These are phyloP conservation scores for Quadroppia sp. DNA, from an alignment of 2,888 invertebrate species.

Conservation along the genomic window DNA sequence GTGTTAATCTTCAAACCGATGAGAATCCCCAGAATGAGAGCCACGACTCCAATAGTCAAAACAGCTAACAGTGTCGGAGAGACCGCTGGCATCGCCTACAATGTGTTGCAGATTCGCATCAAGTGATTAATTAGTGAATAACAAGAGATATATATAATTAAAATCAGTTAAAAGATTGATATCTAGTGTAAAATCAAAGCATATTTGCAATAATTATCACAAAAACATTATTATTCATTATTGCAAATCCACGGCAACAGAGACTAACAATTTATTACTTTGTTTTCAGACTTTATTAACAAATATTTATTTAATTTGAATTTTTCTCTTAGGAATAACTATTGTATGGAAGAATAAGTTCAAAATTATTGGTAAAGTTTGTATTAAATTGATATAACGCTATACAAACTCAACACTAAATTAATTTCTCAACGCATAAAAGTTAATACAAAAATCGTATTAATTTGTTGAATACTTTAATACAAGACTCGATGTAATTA, in stretches of 20 bases:
- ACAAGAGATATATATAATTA: constrained; percentile 5
- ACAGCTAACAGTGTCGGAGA: constrained; percentile 41
- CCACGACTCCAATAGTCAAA: constrained; percentile 40
- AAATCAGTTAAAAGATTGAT: constrained; percentile 14
- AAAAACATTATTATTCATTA: neutral
- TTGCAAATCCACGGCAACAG: neutral
- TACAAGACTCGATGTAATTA: neutral
- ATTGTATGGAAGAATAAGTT: too few relatives aligned
- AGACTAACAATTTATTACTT: neutral
- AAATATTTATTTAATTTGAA: neutral
- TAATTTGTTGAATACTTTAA: neutral
- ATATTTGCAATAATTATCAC: neutral
- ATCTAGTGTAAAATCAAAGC: neutral
- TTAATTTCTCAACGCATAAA: too few relatives aligned
- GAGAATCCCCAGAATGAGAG: constrained; percentile 38
- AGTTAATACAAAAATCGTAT: neutral
- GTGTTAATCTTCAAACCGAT: constrained; percentile 40
- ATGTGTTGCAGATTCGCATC: neutral
- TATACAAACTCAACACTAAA: too few relatives aligned
- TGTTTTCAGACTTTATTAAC: neutral
- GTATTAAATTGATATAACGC: neutral
- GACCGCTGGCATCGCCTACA: constrained; percentile 38
- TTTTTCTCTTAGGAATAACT: neutral
- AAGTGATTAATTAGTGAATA: constrained; percentile 11
- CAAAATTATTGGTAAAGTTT: neutral